Evolutionary conservation across 64 coral and sea anemone genomes (phyloP), one percentile per base, ranked within the genome.

Genomic region (Cladopsammia gracilis): DNA sequence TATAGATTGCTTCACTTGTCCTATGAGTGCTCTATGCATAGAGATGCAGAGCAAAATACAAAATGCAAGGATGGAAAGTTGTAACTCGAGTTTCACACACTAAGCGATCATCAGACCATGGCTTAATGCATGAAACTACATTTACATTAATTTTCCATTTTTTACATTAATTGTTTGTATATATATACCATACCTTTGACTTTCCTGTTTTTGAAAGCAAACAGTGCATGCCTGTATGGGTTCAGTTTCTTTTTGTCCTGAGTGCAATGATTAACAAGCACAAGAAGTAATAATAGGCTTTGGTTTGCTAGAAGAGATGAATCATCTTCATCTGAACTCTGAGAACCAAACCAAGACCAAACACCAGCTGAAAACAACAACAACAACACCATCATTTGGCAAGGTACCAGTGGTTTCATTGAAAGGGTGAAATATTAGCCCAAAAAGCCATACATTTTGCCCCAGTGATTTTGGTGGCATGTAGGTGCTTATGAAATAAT

Each of bases 181-280:
- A 64, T 10, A 26, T 12, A 6, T 18, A 64, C 6, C 7, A 23
- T 80, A 96, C 95, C 96, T 98, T 94, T 98, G 25, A 87, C 87
- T 89, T 89, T 90, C 48, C 81, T 87, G 48, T 99, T 83, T 19
- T 83, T 88, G 77, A 99, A 99, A 14, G 76, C 78, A 86, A 99
- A 99, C 48, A 99, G 60, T 15, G 98, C 91, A 46, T 94, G 98
- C 50, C 98, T 86, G 62, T 99, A 99, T 8, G 94, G 94, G 60
- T 99, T 99, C 58, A 96, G 25, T 78, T 88, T 88, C 13, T 65
- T 96, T 48, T 88, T 98, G 83, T 86, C 92, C 73, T 99, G 98
- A 50, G 98, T 99, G 54, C 98, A 99, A 44, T 99, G 98, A 79
- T 99, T 99, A 44, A 99, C 98, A 67, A 99, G 85, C 12, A 99